Evolutionary conservation across 2,797 vertebrate species (phyloP).

Genomic region (Peromyscus eremicus): DNA sequence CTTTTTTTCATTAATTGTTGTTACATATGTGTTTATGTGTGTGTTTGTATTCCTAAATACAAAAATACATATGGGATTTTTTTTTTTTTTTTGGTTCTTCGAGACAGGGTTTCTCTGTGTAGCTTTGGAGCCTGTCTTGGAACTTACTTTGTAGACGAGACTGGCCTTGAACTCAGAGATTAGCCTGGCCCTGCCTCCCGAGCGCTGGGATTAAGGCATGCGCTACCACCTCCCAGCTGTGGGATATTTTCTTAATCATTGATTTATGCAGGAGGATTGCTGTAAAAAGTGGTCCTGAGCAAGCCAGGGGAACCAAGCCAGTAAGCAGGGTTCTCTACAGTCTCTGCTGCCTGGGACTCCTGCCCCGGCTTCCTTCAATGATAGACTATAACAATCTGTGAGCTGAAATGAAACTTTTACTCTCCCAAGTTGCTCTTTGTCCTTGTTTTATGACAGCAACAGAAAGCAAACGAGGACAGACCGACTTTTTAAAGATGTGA

Average conservation of each 20-base stretch:
- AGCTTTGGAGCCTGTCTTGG: too few relatives aligned
- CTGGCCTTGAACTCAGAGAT: too few relatives aligned
- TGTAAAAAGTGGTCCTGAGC: neutral
- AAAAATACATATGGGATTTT: neutral
- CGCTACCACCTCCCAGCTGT: too few relatives aligned
- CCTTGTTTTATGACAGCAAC: neutral
- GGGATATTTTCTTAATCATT: neutral
- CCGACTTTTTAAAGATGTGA: neutral
- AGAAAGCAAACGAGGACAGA: neutral
- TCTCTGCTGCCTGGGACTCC: neutral
- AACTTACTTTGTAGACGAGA: too few relatives aligned
- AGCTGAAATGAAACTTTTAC: neutral
- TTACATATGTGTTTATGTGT: neutral
- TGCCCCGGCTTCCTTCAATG: neutral
- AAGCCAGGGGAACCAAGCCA: neutral
- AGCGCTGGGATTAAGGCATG: too few relatives aligned
- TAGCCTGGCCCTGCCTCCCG: too few relatives aligned
- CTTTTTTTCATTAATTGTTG: neutral
- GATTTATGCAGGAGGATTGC: neutral
- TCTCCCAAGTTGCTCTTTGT: neutral
- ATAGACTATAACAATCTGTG: neutral
- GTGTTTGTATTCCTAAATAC: neutral
- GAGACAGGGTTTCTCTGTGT: too few relatives aligned
- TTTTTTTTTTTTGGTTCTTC: too few relatives aligned
- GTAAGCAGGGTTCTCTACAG: neutral